phyloP scores from a whole-genome alignment of 2,113 vertebrate species.

The Tympanuchus pallidicinctus region DNA sequence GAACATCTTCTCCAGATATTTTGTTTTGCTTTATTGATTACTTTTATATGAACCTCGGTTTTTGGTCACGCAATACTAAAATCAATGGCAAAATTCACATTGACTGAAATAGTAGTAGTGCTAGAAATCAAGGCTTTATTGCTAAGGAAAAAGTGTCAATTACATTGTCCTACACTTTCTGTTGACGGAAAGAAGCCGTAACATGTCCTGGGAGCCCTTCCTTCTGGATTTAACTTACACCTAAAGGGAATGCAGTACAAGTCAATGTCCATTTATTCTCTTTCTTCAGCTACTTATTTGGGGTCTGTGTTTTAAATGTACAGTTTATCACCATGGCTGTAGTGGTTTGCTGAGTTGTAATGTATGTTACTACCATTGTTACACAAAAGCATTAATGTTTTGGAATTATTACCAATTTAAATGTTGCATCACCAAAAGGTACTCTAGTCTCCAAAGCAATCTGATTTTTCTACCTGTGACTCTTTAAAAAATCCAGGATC shows the following conservation, averaged over 20 bases:
- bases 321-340: background rate
- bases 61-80: background rate
- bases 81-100: background rate
- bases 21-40: background rate
- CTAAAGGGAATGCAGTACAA: background rate
- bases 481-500: background rate
- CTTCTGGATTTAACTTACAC: background rate
- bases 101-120: background rate
- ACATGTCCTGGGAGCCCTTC: background rate
- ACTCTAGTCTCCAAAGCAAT: background rate
- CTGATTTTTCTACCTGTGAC: background rate
- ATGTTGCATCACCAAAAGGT: background rate
- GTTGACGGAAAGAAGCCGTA: background rate
- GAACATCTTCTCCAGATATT: background rate
- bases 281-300: background rate
- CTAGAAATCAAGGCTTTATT: background rate
- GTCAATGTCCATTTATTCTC: background rate
- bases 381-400: background rate
- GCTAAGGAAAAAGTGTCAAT: background rate
- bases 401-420: background rate
- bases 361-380: background rate
- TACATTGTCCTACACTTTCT: background rate
- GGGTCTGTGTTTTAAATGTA: background rate
- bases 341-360: background rate
- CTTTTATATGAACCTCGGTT: background rate